Evolutionary conservation across 2,113 vertebrate species (phyloP), one percentile per base, ranked within the genome.

Genomic region (Rhizomys pruinosus): DNA sequence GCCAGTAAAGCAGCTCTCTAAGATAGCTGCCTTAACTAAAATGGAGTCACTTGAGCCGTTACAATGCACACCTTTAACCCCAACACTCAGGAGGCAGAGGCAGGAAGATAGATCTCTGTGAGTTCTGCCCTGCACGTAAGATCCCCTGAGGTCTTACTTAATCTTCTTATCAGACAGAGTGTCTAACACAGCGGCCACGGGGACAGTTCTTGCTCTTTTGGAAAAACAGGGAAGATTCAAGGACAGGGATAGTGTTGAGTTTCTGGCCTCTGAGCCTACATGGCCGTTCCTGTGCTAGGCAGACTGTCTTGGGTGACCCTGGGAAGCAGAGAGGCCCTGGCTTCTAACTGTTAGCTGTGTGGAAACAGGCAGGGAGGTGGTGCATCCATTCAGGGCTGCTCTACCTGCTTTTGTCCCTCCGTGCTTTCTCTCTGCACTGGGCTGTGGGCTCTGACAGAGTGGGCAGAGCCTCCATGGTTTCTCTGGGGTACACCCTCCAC

Each of bases 271-370:
- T 1, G 37, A n/a, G 89, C 11, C 55, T 63, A 42, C 29, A 0
- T 12, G 47, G 47, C n/a, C 52, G 27, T 64, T 8, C 55, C 19
- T 7, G 3, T 17, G 85, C 0, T 1, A 0, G 29, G 27, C 2
- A 11, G 44, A 20, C 68, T 39, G 8, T 32, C 34, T 20, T 27
- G 63, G 5, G 32, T 15, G 5, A 63, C 32, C 2, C 0, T 1
- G 64, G 72, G 71, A 34, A 23, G 2, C 34, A 63, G 37, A n/a
- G 34, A 16, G 57, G 52, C 66, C 52, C 59, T 20, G 44, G 5
- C 6, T 2, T 2, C 29, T 42, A 4, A 3, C 2, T 8, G 0
- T 66, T 47, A 13, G 39, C 39, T 25, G 8, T 2, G 0, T 7
- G 19, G 61, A 52, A 37, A 44, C 23, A 64, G 72, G 44, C 86